Percentiles rank a stretch among this genome's conserved stretches.
Evolutionary conservation across 2,797 vertebrate species (phyloP).

Genomic region (Enteromius afrohamiltoni): DNA sequence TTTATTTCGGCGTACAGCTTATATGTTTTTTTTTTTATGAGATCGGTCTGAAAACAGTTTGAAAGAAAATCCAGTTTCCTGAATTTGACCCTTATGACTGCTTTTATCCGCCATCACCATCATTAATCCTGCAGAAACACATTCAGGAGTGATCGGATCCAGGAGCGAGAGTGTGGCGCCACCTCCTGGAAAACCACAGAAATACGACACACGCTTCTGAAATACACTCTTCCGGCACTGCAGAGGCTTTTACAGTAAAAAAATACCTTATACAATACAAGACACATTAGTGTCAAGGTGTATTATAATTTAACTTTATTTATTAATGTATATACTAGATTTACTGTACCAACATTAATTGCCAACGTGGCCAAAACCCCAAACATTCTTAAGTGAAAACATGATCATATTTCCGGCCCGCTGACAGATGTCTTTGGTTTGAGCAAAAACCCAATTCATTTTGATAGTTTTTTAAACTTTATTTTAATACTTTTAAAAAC

Average conservation of each 20-base stretch:
- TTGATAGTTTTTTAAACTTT: no score
- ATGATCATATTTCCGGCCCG: neutral
- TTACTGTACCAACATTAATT: neutral
- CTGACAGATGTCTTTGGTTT: neutral
- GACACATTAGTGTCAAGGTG: neutral
- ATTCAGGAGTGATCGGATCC: no score
- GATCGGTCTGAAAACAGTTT: neutral
- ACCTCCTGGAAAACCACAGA: no score
- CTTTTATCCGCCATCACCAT: no score
- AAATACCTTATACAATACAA: no score
- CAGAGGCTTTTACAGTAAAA: neutral
- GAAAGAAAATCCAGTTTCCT: no score
- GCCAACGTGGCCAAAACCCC: neutral
- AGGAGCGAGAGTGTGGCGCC: no score
- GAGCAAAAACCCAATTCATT: neutral
- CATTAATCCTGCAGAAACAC: neutral
- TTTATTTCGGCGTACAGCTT: no score
- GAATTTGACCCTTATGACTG: no score
- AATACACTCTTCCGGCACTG: neutral
- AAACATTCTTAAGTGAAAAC: neutral
- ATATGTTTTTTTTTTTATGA: neutral
- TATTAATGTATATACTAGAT: neutral
- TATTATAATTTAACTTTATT: neutral
- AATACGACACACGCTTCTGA: neutral
- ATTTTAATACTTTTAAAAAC: neutral